Base-by-base conservation (phyloP, 2,888 invertebrate genomes). In the Acronicta leporina region DNA sequence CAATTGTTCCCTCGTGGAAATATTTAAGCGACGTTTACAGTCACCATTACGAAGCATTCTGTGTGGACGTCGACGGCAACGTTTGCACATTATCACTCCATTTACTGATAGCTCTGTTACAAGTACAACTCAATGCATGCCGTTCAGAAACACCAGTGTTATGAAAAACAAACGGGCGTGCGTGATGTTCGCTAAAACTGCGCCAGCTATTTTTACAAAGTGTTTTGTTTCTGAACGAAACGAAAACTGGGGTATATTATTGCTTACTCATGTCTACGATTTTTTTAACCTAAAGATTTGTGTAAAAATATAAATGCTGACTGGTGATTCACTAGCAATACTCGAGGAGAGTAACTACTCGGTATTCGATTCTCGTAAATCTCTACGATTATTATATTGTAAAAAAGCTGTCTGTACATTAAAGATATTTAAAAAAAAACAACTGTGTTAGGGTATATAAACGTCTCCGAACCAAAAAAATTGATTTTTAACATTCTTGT, bases 121-220 rank as follows among this genome's bases (percentile, higher is more conserved):
- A 13, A 13, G 11, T 16, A 11, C 20, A 13, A 13, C 8, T 6
- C n/a, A 60, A 38, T 20, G 45, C 25, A 43, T 8, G n/a, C 11
- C 27, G 51, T 55, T 51, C 38, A 57, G 27, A 25, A 63, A 16
- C 43, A 25, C 11, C 6, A 8, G 35, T 11, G 43, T 61, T 73
- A 63, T 67, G 67, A 61, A 70, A 73, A 73, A 63, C 74, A 73
- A 67, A 67, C 49, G 38, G 8, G 3, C 38, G 54, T 25, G 56
- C 73, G 73, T 73, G 73, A 71, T 54, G 56, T 63, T 60, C 41
- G 4, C 41, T 43, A 44, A 56, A 57, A 58, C 49, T 56, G 44
- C 14, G 41, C 20, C 27, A 51, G 45, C 49, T 70, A 66, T 70
- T 65, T 68, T 70, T 61, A 65, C 40, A 33, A 62, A 68, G 51